Percentiles rank a stretch among this genome's conserved stretches.
These are phyloP conservation scores for Triplophysa dalaica DNA, from an alignment of 2,113 vertebrate species.

Conservation along the genomic window DNA sequence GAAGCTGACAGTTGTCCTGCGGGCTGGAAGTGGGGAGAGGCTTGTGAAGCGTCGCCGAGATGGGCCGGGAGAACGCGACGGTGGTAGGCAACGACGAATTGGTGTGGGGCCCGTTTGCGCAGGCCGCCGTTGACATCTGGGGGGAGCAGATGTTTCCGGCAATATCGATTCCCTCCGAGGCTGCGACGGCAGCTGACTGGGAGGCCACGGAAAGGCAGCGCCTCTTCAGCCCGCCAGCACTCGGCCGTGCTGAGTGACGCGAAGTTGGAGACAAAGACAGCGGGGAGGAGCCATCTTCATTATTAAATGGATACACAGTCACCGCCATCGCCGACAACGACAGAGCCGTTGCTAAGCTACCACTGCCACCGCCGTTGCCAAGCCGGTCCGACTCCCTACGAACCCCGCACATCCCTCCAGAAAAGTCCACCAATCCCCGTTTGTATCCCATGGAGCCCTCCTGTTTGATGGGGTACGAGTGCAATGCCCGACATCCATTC, in stretches of 20 bases:
- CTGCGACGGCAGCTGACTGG: conserved; percentile 60
- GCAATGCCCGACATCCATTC: conserved; percentile 52
- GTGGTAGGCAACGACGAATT: conserved; percentile 75
- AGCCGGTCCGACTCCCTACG: conserved; percentile 38
- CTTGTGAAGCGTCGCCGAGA: conserved; percentile 58
- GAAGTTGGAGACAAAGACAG: conserved; percentile 79
- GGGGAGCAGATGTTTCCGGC: conserved; percentile 84
- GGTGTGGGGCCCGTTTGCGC: conserved; percentile 80
- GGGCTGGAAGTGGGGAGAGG: conserved; percentile 71
- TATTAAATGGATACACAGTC: conserved; percentile 85
- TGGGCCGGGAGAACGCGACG: conserved; percentile 69
- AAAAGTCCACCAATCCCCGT: conserved; percentile 62
- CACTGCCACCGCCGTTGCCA: conserved; percentile 51
- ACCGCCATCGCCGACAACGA: conserved; percentile 76
- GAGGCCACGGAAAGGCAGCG: conserved; percentile 79
- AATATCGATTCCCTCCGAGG: conserved; percentile 79
- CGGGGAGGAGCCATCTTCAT: conserved; percentile 84
- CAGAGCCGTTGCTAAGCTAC: conserved; percentile 70
- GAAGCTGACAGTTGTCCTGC: conserved; percentile 77
- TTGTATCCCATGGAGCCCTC: conserved; percentile 83
- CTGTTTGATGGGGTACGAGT: conserved; percentile 85
- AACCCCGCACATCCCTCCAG: conserved; percentile 48
- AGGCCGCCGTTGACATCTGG: conserved; percentile 86
- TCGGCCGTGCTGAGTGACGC: conserved; percentile 82
- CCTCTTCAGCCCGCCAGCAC: conserved; percentile 79